These are phyloP conservation scores for Drosophila prolongata DNA, from an alignment of 2,888 invertebrate species.

Conservation along the genomic window DNA sequence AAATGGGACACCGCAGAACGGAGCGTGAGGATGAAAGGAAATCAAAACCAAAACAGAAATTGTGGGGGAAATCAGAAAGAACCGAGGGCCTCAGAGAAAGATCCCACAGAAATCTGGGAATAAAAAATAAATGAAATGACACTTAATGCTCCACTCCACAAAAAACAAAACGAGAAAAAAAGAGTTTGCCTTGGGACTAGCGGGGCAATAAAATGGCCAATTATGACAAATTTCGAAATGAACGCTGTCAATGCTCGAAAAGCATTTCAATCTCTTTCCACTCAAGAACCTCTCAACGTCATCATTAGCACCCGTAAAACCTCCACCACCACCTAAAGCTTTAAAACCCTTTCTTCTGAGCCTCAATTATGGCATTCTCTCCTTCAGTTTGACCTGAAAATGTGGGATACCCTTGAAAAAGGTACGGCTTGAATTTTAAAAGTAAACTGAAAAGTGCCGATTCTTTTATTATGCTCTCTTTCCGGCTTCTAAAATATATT, in stretches of 20 bases:
- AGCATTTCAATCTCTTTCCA: conserved; percentile 24
- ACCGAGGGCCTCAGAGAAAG: conserved; percentile 15
- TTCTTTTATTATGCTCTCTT: background rate
- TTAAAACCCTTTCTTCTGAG: conserved; percentile 15
- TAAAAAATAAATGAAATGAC: conserved; percentile 32
- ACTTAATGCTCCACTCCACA: conserved; percentile 46
- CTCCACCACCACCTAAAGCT: conserved; percentile 1
- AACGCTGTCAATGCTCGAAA: conserved; percentile 52
- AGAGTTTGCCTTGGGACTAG: conserved; percentile 11
- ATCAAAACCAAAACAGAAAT: conserved; percentile 39
- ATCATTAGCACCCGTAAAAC: conserved; percentile 61
- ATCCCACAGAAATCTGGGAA: conserved; percentile 54
- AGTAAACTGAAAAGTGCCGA: background rate
- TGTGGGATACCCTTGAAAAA: conserved; percentile 2
- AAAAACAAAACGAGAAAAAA: conserved; percentile 17
- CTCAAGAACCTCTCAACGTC: conserved; percentile 58
- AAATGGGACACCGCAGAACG: conserved; percentile 34
- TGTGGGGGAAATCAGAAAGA: conserved; percentile 38
- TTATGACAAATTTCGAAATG: conserved; percentile 70
- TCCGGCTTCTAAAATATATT: background rate
- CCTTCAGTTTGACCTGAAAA: conserved; percentile 18
- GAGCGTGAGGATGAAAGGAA: conserved; percentile 43
- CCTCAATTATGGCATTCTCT: conserved; percentile 48
- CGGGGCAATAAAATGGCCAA: conserved; percentile 62
- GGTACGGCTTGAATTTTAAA: background rate